Percentiles rank a stretch among this genome's conserved stretches.
Conservation (phyloP, 1,140 invertebrate species). For the Drosophila murphyi region DNA sequence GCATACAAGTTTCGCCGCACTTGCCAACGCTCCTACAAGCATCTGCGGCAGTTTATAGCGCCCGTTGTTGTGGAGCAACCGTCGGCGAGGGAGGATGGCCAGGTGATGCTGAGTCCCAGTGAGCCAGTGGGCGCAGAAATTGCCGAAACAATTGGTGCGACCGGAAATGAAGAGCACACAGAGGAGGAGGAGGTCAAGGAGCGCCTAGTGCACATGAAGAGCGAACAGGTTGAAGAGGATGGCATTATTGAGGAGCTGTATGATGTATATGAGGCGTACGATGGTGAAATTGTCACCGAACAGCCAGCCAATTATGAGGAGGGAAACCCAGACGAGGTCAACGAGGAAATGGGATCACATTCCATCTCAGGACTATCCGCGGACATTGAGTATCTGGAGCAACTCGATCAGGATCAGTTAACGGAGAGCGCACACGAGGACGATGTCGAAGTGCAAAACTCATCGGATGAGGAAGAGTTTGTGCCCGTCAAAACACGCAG, state of each 20-base stretch:
- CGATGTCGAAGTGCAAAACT: conserved; percentile 41
- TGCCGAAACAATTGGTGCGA: conserved; percentile 18
- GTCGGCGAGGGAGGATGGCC: conserved; percentile 30
- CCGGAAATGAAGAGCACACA: conserved; percentile 37
- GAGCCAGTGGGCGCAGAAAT: conserved; percentile 10
- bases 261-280: conserved; percentile 69
- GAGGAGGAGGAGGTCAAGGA: conserved; percentile 63
- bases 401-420: conserved; percentile 59
- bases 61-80: conserved; percentile 70
- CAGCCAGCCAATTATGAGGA: conserved; percentile 45
- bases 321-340: conserved; percentile 18
- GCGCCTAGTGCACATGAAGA: conserved; percentile 55
- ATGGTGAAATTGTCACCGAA: conserved; percentile 56
- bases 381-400: conserved; percentile 67
- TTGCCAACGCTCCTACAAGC: conserved; percentile 77
- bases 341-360: conserved; percentile 43
- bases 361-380: conserved; percentile 67
- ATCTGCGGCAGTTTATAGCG: conserved; percentile 75
- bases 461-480: conserved; percentile 57
- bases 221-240: conserved; percentile 69
- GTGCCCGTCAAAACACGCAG: conserved; percentile 36
- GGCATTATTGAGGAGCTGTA: conserved; percentile 72
- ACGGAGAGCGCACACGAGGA: conserved; percentile 66
- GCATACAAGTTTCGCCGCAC: conserved; percentile 70
- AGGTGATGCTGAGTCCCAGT: neutral